Evolutionary conservation across 2,797 vertebrate genomes (phyloP), one percentile per base, ranked within the genome.

Genomic region (Hoplostethus atlanticus): DNA sequence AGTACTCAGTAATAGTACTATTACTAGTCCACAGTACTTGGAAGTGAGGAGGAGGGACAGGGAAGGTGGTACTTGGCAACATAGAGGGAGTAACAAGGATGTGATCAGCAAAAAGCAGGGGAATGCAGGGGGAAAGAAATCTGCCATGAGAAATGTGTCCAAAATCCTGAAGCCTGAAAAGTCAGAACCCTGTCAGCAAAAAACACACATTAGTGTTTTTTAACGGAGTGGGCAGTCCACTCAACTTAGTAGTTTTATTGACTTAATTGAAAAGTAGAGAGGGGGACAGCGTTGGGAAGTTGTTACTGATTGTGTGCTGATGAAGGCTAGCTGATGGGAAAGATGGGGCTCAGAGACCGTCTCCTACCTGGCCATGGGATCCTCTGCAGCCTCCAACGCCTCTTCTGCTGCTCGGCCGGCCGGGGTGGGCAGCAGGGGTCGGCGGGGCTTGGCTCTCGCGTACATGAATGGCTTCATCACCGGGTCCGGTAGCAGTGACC

Each of bases 401-500:
- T 95, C 93, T 65, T 95, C 94, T 6, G 93, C 94, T 0, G 92
- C 91, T 3, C 94, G 90, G n/a, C 94, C 94, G 1, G 94, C 91
- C 0, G 95, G 95, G 0, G 95, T 96, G 16, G 95, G 94, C 57
- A 96, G 87, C 67, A 96, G 87, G 3, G 95, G 93, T 58, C 95
- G 69, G 5, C 93, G 90, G 0, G 94, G 93, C 79, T 96, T 96
- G 68, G 92, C 93, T 73, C 95, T 83, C 92, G 95, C 94, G 85
- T 95, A 95, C 63, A 95, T 91, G 79, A 95, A 96, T 2, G 94
- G 93, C 86, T 95, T 96, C 91, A 96, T 95, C 92, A 98, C 93
- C 28, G 95, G 94, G 87, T 96, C 93, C 57, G 95, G 84, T 68
- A 98, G 86, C 91, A 98, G 82, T 60, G 97, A 91, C 77, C 95